Evolutionary conservation across 2,888 invertebrate genomes (phyloP).

Genomic region (Ormyrus nitidulus): DNA sequence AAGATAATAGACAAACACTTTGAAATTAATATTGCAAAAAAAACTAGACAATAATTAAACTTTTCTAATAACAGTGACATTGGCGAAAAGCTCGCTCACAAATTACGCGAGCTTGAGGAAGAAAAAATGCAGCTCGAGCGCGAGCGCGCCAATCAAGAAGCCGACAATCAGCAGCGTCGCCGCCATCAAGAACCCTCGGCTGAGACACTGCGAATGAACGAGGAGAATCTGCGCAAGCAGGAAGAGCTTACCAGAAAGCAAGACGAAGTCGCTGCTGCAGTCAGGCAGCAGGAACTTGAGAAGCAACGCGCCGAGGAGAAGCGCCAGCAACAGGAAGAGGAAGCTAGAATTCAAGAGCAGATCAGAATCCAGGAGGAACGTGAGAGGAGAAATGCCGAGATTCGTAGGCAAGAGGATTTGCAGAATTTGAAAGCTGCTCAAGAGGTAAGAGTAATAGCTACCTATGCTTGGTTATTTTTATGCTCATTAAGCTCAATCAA

Average conservation of each 20-base stretch:
- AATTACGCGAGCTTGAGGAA: slow-evolving; percentile 77
- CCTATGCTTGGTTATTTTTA: neutral
- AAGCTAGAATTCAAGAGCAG: slow-evolving; percentile 66
- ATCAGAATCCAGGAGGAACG: slow-evolving; percentile 69
- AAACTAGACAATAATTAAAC: neutral
- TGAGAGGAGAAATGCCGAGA: slow-evolving; percentile 68
- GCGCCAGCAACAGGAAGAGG: slow-evolving; percentile 63
- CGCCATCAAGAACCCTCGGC: slow-evolving; percentile 55
- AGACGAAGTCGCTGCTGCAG: slow-evolving; percentile 59
- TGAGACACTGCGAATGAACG: slow-evolving; percentile 71
- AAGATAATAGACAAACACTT: neutral
- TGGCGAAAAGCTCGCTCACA: slow-evolving; percentile 78
- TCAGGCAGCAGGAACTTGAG: slow-evolving; percentile 62
- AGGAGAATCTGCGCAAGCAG: slow-evolving; percentile 70
- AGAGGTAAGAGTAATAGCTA: slow-evolving; percentile 76
- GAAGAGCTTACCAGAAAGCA: slow-evolving; percentile 68
- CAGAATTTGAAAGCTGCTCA: slow-evolving; percentile 80
- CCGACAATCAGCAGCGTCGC: slow-evolving; percentile 62
- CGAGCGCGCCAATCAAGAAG: slow-evolving; percentile 71
- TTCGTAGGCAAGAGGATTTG: slow-evolving; percentile 74
- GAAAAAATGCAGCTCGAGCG: slow-evolving; percentile 76
- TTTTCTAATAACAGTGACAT: slow-evolving; percentile 70
- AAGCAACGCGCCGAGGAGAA: slow-evolving; percentile 65
- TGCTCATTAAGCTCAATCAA: no score
- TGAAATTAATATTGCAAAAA: neutral